Evolutionary conservation across 2,888 invertebrate species (phyloP).

Genomic region (Drosophila prostipennis): DNA sequence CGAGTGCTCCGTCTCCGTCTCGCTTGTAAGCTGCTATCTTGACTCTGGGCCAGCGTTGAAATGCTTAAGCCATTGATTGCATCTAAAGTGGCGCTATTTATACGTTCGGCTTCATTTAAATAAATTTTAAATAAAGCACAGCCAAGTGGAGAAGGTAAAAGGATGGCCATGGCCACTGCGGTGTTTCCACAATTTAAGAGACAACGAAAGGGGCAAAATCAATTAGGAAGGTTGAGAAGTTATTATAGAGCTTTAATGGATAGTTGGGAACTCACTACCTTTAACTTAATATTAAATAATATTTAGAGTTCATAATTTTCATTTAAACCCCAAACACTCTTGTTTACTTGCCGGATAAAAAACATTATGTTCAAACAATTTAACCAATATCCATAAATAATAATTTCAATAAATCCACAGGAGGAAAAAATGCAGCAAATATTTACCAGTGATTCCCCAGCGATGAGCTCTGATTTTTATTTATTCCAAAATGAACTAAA

Average conservation of each 20-base stretch:
- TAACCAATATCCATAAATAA: conserved; percentile 43
- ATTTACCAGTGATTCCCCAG: conserved; percentile 26
- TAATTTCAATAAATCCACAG: conserved; percentile 47
- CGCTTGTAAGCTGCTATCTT: conserved; percentile 56
- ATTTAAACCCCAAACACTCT: not conserved
- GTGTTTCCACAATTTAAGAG: conserved; percentile 2
- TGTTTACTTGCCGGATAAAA: conserved; percentile 1
- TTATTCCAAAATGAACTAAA: conserved; percentile 1
- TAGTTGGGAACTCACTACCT: too few relatives aligned
- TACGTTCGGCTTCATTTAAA: conserved; percentile 77
- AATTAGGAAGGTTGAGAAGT: not conserved
- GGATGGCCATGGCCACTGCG: conserved; percentile 28
- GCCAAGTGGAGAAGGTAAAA: conserved; percentile 12
- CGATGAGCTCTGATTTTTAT: conserved; percentile 11
- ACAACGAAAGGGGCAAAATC: conserved; percentile 2
- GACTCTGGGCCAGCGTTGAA: conserved; percentile 69
- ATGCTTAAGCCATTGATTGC: conserved; percentile 80
- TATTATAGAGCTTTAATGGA: not conserved
- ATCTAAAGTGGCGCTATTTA: conserved; percentile 77
- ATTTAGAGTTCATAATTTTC: not conserved
- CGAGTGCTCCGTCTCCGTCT: conserved; percentile 49
- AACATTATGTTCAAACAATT: conserved; percentile 34
- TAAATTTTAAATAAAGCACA: conserved; percentile 77
- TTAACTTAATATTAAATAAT: too few relatives aligned
- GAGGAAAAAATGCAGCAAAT: conserved; percentile 22